Percentiles rank a stretch among this genome's conserved stretches.
Conservation (phyloP, 2,888 invertebrate species). For the Sesia apiformis region DNA sequence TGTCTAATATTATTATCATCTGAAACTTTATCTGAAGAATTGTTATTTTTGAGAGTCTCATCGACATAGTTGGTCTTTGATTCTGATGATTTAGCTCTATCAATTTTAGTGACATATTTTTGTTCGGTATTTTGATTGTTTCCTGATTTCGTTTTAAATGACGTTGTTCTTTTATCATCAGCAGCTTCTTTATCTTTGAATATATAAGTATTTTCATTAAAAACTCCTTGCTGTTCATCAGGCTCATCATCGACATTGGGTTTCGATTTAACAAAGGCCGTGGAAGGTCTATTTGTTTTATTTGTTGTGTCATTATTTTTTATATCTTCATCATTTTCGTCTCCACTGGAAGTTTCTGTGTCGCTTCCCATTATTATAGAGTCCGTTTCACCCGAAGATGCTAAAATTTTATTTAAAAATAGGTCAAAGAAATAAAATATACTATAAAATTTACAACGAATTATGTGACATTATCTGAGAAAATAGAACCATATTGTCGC, state of each 20-base stretch:
- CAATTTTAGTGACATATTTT: not conserved
- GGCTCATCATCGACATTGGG: not conserved
- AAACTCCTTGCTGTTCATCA: too few species aligned
- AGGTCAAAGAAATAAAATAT: too few species aligned
- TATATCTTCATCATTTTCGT: not conserved
- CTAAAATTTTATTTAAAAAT: conserved; percentile 17
- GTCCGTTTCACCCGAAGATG: conserved; percentile 42
- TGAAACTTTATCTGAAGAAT: too few species aligned
- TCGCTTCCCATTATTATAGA: conserved; percentile 28
- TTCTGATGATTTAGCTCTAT: not conserved
- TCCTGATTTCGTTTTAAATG: not conserved
- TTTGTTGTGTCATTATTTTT: conserved; percentile 1
- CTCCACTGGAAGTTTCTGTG: not conserved
- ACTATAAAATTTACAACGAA: too few species aligned
- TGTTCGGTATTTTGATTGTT: not conserved
- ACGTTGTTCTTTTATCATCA: not conserved
- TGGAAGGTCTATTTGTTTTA: conserved; percentile 6
- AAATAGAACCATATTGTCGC: too few species aligned
- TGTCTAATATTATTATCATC: too few species aligned
- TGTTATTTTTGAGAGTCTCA: too few species aligned
- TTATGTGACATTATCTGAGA: too few species aligned
- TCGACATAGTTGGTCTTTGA: too few species aligned
- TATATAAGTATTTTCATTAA: too few species aligned
- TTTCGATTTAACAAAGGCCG: conserved; percentile 5
- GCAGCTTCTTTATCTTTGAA: too few species aligned